These are phyloP conservation scores for Brachyopa scutellaris DNA, from an alignment of 2,888 invertebrate species.

Conservation along the genomic window DNA sequence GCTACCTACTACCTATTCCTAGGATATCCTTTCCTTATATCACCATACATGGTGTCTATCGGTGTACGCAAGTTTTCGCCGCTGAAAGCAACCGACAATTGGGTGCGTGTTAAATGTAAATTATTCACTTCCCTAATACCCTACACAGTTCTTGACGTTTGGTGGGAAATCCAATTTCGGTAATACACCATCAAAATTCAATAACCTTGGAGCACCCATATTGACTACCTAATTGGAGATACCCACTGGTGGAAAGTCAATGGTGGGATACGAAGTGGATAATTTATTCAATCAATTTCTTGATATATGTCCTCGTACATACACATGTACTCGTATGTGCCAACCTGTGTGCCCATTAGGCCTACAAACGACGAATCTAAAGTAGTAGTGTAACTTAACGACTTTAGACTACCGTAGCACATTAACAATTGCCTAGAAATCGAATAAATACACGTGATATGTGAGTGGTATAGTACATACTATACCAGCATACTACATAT, in stretches of 20 bases:
- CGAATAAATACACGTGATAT: no score
- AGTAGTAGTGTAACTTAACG: no score
- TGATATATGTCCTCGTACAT: slow-evolving; percentile 35
- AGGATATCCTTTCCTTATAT: no score
- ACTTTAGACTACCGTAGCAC: no score
- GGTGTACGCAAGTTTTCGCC: background rate
- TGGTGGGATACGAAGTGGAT: background rate
- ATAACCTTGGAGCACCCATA: slow-evolving; percentile 3
- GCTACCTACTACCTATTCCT: no score
- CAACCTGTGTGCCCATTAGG: no score
- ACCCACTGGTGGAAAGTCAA: background rate
- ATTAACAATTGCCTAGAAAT: no score
- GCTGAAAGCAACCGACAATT: slow-evolving; percentile 8
- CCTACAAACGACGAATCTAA: no score
- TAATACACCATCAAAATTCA: slow-evolving; percentile 30
- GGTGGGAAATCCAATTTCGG: slow-evolving; percentile 29
- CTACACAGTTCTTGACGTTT: slow-evolving; percentile 22
- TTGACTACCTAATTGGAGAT: slow-evolving; percentile 11
- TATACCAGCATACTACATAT: no score
- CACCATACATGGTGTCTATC: no score
- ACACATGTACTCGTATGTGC: no score
- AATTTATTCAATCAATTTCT: slow-evolving; percentile 30
- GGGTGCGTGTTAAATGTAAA: slow-evolving; percentile 35
- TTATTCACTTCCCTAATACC: slow-evolving; percentile 18
- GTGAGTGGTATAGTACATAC: no score